Evolutionary conservation across 2,113 vertebrate genomes (phyloP).

Genomic region (Carassius carassius): DNA sequence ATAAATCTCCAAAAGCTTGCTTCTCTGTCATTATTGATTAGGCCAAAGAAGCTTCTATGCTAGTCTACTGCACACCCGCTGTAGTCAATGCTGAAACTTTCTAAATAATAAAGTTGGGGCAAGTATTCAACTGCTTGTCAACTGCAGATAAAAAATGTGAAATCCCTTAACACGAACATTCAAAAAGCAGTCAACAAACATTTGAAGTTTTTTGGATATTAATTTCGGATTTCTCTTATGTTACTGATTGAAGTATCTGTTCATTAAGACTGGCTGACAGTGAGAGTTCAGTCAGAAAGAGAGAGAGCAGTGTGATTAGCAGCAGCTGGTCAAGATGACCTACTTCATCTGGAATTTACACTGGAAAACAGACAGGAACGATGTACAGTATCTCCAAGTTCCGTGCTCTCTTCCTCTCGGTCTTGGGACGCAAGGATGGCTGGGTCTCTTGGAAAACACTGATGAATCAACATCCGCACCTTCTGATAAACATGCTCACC

Average conservation of each 20-base stretch:
- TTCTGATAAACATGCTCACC: constrained; percentile 50
- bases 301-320: neutral
- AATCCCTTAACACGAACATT: neutral
- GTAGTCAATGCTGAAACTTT: neutral
- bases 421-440: constrained; percentile 45
- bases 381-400: constrained; percentile 59
- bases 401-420: constrained; percentile 57
- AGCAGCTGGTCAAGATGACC: constrained; percentile 35
- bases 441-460: constrained; percentile 52
- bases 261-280: neutral
- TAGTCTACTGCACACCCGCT: too few relatives aligned
- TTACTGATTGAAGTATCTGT: neutral
- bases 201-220: neutral
- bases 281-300: constrained; percentile 9
- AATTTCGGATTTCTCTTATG: neutral
- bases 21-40: neutral
- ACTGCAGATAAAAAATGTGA: neutral
- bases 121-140: neutral
- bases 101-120: neutral
- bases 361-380: constrained; percentile 51
- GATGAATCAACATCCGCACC: constrained; percentile 73
- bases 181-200: neutral
- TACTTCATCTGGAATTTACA: constrained; percentile 50
- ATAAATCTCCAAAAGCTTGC: neutral
- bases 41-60: too few relatives aligned